These are phyloP conservation scores for Aphidius ervi DNA, from an alignment of 1,140 invertebrate genomes.

Conservation along the genomic window DNA sequence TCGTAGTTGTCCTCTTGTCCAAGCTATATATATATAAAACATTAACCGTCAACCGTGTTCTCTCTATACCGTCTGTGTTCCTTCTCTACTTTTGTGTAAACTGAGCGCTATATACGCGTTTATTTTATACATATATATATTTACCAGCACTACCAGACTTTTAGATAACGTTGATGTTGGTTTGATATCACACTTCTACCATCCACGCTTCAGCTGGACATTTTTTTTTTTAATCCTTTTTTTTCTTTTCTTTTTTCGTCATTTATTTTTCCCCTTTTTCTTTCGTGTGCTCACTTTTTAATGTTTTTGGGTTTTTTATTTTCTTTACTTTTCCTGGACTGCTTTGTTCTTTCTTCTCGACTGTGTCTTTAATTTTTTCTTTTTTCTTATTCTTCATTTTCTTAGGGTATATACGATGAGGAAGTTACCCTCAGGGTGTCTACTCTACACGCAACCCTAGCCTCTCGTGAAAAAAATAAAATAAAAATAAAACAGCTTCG, in stretches of 20 bases:
- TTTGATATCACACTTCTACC: constrained; percentile 12
- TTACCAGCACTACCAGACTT: background rate
- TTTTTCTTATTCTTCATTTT: no score
- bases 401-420: background rate
- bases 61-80: constrained; percentile 7
- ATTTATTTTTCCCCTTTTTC: background rate
- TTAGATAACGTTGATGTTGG: background rate
- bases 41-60: background rate
- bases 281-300: background rate
- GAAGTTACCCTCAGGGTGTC: background rate
- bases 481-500: no score
- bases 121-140: background rate
- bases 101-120: no score
- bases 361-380: background rate
- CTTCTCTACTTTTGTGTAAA: constrained; percentile 1
- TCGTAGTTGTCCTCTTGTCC: constrained; percentile 7
- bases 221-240: constrained; percentile 12
- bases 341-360: constrained; percentile 10
- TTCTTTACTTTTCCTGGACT: background rate
- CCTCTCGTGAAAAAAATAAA: background rate
- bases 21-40: no score
- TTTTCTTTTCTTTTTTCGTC: constrained; percentile 7
- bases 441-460: constrained; percentile 4
- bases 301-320: constrained; percentile 2
- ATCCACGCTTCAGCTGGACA: background rate